Conservation (phyloP, 2,888 invertebrate genomes). For the Chrysomela aeneicollis region DNA sequence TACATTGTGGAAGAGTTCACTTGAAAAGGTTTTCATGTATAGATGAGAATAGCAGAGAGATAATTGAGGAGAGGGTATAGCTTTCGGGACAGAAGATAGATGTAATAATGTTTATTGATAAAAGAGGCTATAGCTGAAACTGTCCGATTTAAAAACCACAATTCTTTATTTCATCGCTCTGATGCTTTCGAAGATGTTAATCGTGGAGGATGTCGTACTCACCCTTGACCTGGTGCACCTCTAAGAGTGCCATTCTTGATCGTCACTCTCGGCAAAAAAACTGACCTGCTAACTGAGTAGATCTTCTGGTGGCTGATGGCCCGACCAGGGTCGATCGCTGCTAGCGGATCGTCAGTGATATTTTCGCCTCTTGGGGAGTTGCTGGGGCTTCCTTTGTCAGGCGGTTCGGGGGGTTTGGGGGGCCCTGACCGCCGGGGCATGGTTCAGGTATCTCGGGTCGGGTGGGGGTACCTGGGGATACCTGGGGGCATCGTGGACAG, state of each 20-base stretch:
- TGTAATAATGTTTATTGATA: too few relatives aligned
- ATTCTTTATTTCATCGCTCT: too few relatives aligned
- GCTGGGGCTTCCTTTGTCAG: constrained; percentile 29
- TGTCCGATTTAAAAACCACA: too few relatives aligned
- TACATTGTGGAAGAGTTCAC: too few relatives aligned
- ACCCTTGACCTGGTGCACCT: constrained; percentile 47
- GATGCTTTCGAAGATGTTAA: too few relatives aligned
- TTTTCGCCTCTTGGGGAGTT: constrained; percentile 33
- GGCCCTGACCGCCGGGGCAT: constrained; percentile 58
- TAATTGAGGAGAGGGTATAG: too few relatives aligned
- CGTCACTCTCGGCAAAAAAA: constrained; percentile 63
- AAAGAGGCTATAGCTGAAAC: too few relatives aligned
- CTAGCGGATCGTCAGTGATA: constrained; percentile 64
- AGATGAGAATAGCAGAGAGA: too few relatives aligned
- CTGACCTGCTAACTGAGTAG: constrained; percentile 65
- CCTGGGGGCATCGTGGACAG: constrained; percentile 10
- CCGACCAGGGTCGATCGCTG: constrained; percentile 55
- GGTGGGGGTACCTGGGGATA: neutral
- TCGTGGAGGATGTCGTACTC: too few relatives aligned
- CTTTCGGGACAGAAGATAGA: too few relatives aligned
- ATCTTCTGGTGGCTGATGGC: constrained; percentile 58
- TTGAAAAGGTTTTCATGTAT: too few relatives aligned
- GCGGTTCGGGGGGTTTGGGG: constrained; percentile 46
- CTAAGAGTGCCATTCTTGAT: constrained; percentile 45
- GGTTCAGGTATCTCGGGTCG: constrained; percentile 12